Evolutionary conservation across 2,113 vertebrate species (phyloP).

Genomic region (Mustelus asterias): DNA sequence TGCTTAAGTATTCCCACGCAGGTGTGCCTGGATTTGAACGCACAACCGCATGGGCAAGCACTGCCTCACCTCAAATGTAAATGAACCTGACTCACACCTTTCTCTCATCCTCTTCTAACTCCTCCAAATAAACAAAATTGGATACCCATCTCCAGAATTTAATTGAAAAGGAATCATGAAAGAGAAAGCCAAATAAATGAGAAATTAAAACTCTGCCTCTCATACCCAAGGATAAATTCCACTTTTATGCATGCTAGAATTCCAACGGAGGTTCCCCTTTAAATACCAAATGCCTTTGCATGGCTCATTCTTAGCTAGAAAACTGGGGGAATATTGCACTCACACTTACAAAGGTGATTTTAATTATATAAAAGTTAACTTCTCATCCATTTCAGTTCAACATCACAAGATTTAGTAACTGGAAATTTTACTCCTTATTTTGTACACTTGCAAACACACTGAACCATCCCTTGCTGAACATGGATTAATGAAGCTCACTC

Average conservation of each 20-base stretch:
- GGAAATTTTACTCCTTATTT: neutral
- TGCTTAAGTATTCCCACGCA: neutral
- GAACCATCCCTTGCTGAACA: neutral
- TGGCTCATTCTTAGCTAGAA: neutral
- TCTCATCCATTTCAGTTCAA: neutral
- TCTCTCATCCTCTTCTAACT: neutral
- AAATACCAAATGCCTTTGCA: neutral
- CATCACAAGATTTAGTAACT: neutral
- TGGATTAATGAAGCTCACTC: neutral
- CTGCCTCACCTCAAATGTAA: neutral
- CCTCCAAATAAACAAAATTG: neutral
- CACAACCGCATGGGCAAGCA: neutral
- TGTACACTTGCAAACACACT: neutral
- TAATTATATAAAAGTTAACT: neutral
- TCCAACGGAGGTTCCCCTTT: neutral
- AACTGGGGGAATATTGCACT: neutral
- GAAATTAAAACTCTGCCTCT: neutral
- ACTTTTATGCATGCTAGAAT: neutral
- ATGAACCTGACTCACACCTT: neutral
- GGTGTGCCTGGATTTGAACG: neutral
- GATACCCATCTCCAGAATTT: neutral
- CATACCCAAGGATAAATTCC: neutral
- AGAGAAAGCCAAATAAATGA: neutral
- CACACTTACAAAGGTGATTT: no score
- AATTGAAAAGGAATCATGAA: neutral